Evolutionary conservation across 2,888 invertebrate genomes (phyloP).

Genomic region (Drosophila leonis): DNA sequence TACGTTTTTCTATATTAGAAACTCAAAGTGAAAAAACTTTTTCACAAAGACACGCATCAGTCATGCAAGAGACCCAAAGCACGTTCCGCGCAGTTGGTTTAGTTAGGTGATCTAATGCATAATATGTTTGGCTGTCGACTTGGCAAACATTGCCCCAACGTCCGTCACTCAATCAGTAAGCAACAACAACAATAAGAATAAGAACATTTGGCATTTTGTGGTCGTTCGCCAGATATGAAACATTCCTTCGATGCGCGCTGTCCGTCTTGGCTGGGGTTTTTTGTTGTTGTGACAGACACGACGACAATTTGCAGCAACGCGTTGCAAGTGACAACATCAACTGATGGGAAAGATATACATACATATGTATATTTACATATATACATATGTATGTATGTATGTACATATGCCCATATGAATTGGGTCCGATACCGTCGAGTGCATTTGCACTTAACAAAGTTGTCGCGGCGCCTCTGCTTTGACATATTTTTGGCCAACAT

Average conservation of each 20-base stretch:
- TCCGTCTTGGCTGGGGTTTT: conserved; percentile 15
- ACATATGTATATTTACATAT: background rate
- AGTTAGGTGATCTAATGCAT: conserved; percentile 41
- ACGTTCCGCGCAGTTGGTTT: conserved; percentile 3
- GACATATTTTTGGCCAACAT: conserved; percentile 50
- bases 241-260: conserved; percentile 26
- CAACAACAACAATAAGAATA: conserved; percentile 2
- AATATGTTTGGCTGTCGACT: conserved; percentile 32
- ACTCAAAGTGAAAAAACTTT: background rate
- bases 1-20: background rate
- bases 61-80: background rate
- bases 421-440: conserved; percentile 15
- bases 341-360: conserved; percentile 25
- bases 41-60: background rate
- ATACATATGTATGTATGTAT: background rate
- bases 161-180: conserved; percentile 50
- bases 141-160: conserved; percentile 31
- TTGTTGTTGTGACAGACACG: conserved; percentile 51
- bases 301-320: conserved; percentile 63
- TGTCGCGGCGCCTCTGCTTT: conserved; percentile 39
- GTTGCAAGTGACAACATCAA: conserved; percentile 48
- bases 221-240: conserved; percentile 46
- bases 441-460: conserved; percentile 58
- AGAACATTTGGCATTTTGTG: conserved; percentile 29
- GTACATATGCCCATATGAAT: conserved; percentile 5